phyloP scores from a whole-genome alignment of 2,888 invertebrate species.

The Diaphora mendica region DNA sequence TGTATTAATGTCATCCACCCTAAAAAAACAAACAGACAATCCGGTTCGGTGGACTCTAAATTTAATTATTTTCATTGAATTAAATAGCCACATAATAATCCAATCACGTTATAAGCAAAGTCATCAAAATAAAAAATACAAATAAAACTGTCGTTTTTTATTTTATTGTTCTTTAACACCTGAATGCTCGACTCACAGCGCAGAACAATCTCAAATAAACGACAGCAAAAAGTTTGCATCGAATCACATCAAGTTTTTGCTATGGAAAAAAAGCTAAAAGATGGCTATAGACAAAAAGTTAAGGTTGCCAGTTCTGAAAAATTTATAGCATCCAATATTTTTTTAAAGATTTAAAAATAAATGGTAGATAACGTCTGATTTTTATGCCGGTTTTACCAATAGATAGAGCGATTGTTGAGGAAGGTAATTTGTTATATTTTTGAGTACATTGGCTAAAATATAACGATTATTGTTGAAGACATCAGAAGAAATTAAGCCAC shows the following conservation, averaged over 20 bases:
- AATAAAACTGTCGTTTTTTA: constrained; percentile 2
- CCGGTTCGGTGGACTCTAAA: constrained; percentile 10
- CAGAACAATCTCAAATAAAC: constrained; percentile 31
- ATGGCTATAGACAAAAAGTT: constrained; percentile 8
- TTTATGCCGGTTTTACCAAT: too few species aligned
- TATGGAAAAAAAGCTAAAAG: constrained; percentile 20
- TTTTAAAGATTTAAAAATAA: neutral
- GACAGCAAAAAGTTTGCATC: constrained; percentile 37
- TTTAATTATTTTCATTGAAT: constrained; percentile 9
- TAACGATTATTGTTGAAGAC: too few species aligned
- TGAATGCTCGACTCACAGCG: constrained; percentile 20
- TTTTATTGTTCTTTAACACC: constrained; percentile 15
- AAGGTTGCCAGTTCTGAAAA: neutral
- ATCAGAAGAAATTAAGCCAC: too few species aligned
- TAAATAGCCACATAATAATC: constrained; percentile 20
- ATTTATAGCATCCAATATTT: neutral
- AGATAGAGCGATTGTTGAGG: too few species aligned
- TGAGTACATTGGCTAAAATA: too few species aligned
- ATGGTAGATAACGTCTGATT: neutral
- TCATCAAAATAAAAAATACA: neutral
- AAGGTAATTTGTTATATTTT: too few species aligned
- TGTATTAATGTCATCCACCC: neutral
- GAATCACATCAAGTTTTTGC: constrained; percentile 38
- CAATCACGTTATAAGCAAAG: constrained; percentile 16
- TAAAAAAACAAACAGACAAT: neutral